Evolutionary conservation across 2,888 invertebrate genomes (phyloP).

Genomic region (Calliphora vomitoria): DNA sequence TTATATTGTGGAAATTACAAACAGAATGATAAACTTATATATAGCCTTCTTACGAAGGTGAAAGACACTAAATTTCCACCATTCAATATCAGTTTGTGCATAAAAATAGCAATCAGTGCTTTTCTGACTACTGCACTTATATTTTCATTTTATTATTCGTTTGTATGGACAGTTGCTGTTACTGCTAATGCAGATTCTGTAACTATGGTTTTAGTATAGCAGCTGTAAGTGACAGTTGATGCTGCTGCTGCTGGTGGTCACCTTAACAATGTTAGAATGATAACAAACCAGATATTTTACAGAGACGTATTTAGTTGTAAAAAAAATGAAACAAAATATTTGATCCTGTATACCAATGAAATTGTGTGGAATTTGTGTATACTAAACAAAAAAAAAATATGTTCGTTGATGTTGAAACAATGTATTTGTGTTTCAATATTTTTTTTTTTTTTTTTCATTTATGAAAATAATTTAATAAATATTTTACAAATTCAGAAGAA

Average conservation of each 20-base stretch:
- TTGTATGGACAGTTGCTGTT: background rate
- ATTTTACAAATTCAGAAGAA: conserved; percentile 16
- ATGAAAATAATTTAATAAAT: conserved; percentile 5
- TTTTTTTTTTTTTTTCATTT: background rate
- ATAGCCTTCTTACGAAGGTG: too few relatives aligned
- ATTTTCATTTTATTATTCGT: background rate
- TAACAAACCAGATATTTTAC: conserved; percentile 64
- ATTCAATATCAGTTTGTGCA: too few relatives aligned
- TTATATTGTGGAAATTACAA: too few relatives aligned
- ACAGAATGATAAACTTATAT: too few relatives aligned
- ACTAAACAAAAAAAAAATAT: background rate
- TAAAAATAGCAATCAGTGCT: background rate
- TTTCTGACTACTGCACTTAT: background rate
- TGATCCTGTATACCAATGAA: conserved; percentile 11
- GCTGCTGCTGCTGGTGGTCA: conserved; percentile 42
- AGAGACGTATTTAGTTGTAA: conserved; percentile 27
- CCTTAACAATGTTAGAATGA: conserved; percentile 55
- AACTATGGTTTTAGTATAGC: conserved; percentile 2
- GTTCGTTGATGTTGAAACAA: conserved; percentile 1
- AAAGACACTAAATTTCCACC: too few relatives aligned
- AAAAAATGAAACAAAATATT: conserved; percentile 2
- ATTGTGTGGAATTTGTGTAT: conserved; percentile 22
- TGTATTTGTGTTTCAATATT: background rate
- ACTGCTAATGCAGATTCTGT: background rate
- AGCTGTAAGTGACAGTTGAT: background rate